Conservation (phyloP, 2,113 vertebrate species). For the Oophaga pumilio region DNA sequence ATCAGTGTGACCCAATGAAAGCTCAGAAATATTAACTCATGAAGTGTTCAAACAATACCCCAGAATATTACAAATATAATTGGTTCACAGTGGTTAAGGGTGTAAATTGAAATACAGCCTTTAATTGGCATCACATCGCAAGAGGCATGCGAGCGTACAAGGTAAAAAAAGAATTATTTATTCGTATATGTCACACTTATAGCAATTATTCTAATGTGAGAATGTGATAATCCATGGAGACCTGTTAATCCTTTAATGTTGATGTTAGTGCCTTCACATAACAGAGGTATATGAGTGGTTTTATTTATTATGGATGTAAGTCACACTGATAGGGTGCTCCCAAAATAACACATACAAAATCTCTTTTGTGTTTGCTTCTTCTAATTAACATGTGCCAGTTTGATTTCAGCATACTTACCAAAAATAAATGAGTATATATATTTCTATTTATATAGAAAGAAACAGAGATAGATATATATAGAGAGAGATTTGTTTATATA, state of each 20-base stretch:
- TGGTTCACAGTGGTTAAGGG: background rate
- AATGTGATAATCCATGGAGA: constrained; percentile 31
- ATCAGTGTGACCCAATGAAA: background rate
- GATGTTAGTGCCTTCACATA: background rate
- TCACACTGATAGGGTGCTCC: background rate
- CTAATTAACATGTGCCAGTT: background rate
- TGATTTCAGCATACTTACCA: background rate
- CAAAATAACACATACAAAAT: background rate
- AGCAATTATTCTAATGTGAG: constrained; percentile 27
- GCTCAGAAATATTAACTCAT: background rate
- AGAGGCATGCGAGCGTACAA: background rate
- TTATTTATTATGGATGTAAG: background rate
- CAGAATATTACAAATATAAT: background rate
- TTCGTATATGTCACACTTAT: constrained; percentile 37
- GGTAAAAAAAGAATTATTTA: constrained; percentile 22
- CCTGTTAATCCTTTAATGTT: constrained; percentile 21
- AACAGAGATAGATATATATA: background rate
- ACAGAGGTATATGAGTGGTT: background rate
- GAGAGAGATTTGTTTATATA: background rate
- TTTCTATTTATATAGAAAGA: background rate
- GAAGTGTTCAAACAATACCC: background rate
- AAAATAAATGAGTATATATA: background rate
- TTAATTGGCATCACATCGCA: constrained; percentile 21
- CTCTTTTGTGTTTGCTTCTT: background rate
- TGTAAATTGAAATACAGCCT: constrained; percentile 8